Evolutionary conservation across 2,797 vertebrate genomes (phyloP).

Genomic region (Austrolebias charrua): DNA sequence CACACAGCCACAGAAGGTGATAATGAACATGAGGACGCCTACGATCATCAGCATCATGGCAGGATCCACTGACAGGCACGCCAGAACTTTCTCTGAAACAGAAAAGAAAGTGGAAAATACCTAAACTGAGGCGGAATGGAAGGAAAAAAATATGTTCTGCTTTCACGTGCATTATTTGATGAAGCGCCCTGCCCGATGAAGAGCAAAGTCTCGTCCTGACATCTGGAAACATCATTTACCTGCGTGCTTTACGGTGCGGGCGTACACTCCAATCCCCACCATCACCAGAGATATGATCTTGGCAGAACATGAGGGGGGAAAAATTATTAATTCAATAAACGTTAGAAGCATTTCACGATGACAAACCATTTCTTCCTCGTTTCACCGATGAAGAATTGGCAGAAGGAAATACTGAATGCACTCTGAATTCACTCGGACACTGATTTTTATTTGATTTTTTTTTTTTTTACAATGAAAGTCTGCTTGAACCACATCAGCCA

Average conservation of each 20-base stretch:
- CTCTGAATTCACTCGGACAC: background rate
- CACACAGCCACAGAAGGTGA: constrained; percentile 95
- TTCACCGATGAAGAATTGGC: constrained; percentile 32
- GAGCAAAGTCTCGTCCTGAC: background rate
- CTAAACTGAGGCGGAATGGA: background rate
- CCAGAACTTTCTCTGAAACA: constrained; percentile 83
- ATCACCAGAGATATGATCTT: constrained; percentile 86
- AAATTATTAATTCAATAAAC: no score
- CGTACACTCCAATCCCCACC: constrained; percentile 88
- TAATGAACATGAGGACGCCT: constrained; percentile 89
- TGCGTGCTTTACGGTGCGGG: constrained; percentile 87
- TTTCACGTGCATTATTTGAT: no score
- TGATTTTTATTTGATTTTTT: constrained; percentile 8
- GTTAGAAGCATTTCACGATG: background rate
- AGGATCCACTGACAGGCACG: constrained; percentile 86
- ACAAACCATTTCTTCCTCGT: constrained; percentile 24
- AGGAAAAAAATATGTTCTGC: no score
- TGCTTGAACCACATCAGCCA: constrained; percentile 26
- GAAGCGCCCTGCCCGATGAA: background rate
- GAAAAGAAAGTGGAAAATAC: background rate
- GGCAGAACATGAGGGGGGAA: background rate
- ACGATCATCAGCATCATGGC: constrained; percentile 86
- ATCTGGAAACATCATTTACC: constrained; percentile 69
- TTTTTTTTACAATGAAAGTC: background rate
- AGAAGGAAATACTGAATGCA: background rate